Percentiles rank a stretch among this genome's conserved stretches.
Evolutionary conservation across 2,797 vertebrate species (phyloP).

Genomic region (Epinephelus malabaricus): DNA sequence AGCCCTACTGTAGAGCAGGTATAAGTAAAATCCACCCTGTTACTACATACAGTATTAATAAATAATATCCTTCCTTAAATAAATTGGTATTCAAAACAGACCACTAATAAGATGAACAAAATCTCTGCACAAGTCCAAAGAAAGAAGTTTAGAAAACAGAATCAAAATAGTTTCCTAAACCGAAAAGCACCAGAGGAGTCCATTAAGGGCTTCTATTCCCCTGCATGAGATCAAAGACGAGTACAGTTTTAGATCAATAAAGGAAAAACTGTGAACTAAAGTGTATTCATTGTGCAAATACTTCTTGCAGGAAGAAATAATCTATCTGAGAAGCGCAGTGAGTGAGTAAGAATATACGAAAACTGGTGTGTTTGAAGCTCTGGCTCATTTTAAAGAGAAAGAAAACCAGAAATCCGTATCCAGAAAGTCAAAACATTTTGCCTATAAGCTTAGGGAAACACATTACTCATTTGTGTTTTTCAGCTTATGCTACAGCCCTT

Average conservation of each 20-base stretch:
- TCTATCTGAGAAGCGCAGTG: slow-evolving; percentile 7
- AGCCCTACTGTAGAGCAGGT: background rate
- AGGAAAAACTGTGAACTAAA: slow-evolving; percentile 40
- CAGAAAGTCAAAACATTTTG: slow-evolving; percentile 34
- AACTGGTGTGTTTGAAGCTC: slow-evolving; percentile 4
- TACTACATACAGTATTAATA: background rate
- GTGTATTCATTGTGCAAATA: slow-evolving; percentile 47
- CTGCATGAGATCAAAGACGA: slow-evolving; percentile 43
- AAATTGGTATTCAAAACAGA: background rate
- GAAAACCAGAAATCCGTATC: slow-evolving; percentile 7
- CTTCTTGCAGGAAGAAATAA: slow-evolving; percentile 11
- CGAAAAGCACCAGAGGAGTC: slow-evolving; percentile 30
- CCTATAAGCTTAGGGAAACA: slow-evolving; percentile 18
- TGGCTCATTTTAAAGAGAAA: slow-evolving; percentile 14
- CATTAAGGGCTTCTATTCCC: slow-evolving; percentile 26
- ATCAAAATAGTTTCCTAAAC: slow-evolving; percentile 33
- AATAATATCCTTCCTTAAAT: slow-evolving; percentile 1
- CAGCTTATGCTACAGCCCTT: slow-evolving; percentile 52
- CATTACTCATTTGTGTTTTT: slow-evolving; percentile 52
- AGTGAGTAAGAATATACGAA: slow-evolving; percentile 19
- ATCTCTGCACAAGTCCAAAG: slow-evolving; percentile 7
- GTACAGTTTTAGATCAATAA: slow-evolving; percentile 58
- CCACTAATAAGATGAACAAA: background rate
- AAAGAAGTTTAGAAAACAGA: background rate
- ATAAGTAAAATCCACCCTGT: background rate